Evolutionary conservation across 2,888 invertebrate species (phyloP), one percentile per base, ranked within the genome.

Genomic region (Stramonita haemastoma): DNA sequence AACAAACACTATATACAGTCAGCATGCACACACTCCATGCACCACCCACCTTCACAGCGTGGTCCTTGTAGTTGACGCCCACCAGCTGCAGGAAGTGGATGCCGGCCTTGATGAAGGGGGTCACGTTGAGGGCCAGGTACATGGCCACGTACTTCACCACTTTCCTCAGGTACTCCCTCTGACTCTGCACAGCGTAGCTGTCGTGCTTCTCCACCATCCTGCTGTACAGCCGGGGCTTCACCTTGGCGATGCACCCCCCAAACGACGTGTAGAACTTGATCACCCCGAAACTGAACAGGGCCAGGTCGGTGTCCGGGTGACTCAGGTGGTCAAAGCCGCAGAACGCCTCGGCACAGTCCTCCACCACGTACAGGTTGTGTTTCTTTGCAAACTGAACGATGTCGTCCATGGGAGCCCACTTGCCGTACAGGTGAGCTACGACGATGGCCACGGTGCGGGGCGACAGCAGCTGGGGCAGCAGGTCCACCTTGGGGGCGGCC

Each of bases 311-410:
- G 22, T 92, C 89, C 1, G 95, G 95, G 91, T 96, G 94, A 32
- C 96, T 95, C 1, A 95, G 87, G 29, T 93, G 89, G n/a, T 93
- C 92, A 89, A 95, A 95, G 13, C 96, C 96, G 89, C 93, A 93
- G 92, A 96, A 96, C 2, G 91, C 92, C 90, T 96, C 96, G 0
- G 96, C 96, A 92, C 95, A 95, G 90, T 96, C 96, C 90, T 96
- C 96, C 22, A 96, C 94, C 17, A 96, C 93, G 34, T 88, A 77
- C 2, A 96, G 83, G 57, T 93, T 92, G 86, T 94, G 92, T 86
- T 92, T 91, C 57, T 93, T 90, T 8, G 96, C 95, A 15, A 94
- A 91, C 22, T 91, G 89, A 6, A 96, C 92, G 57, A 95, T 92
- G 8, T 94, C 94, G 26, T 93, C 93, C 91, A 96, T 93, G 88